A percentile compares a stretch with the other conserved stretches of the same genome.
Conservation (phyloP, 2,888 invertebrate species). For the Dugesia japonica region DNA sequence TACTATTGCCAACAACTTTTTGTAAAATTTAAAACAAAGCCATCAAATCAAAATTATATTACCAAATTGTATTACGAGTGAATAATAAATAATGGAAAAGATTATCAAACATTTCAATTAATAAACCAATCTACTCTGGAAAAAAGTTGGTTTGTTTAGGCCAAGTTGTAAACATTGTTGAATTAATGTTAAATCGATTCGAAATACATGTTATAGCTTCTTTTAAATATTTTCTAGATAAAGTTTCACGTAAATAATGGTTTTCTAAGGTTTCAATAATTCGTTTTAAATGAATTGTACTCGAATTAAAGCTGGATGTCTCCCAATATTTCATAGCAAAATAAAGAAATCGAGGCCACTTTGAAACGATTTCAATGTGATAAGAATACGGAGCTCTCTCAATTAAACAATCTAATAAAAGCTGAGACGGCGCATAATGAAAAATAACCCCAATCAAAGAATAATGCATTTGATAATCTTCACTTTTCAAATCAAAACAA, state of each 20-base stretch:
- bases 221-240: slow-evolving; percentile 7
- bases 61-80: background rate
- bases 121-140: background rate
- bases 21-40: background rate
- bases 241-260: slow-evolving; percentile 14
- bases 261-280: background rate
- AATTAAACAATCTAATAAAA: background rate
- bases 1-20: too few relatives aligned
- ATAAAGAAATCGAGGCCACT: slow-evolving; percentile 4
- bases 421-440: background rate
- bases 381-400: background rate
- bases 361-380: background rate
- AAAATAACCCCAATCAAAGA: background rate
- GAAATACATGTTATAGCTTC: background rate
- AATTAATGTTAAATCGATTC: background rate
- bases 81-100: background rate
- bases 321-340: slow-evolving; percentile 3
- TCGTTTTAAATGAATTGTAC: background rate
- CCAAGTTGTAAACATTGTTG: background rate
- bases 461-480: slow-evolving; percentile 1
- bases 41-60: background rate
- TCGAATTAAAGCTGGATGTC: background rate
- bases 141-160: background rate
- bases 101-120: background rate
- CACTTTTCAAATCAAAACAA: slow-evolving; percentile 11